Evolutionary conservation across 2,888 invertebrate genomes (phyloP), one percentile per base, ranked within the genome.

Genomic region (Heteromurus nitidus): DNA sequence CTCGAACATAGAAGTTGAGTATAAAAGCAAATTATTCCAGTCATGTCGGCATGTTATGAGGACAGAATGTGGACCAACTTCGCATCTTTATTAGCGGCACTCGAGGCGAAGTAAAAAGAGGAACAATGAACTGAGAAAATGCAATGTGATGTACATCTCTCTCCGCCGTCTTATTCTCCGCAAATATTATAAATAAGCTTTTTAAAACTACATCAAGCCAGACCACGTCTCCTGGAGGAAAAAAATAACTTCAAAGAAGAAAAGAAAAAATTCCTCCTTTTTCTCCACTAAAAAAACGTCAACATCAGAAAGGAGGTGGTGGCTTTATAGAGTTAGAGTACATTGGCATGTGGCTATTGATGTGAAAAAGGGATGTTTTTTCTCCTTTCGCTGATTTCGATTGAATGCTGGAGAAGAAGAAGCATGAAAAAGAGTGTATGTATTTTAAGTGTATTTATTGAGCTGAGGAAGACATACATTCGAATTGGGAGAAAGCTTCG

Each of bases 31-130:
- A 55, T 13, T 11, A 70, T 70, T 70, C 69, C 62, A 58, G 62
- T 62, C 72, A 72, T 72, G 72, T 72, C 60, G 60, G 30, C 30
- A 22, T 62, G 30, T 62, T 62, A 36, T 62, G 62, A 31, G 30
- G n/a, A 24, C 30, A 11, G 62, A 62, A 64, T 22, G 31, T 64
- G 64, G 20, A 26, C 65, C 64, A 64, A 20, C 50, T 67, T 50
- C 67, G 67, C 67, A 67, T 47, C 50, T 67, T 50, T 67, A 68
- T 68, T 55, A 55, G 55, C n/a, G 47, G 3, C 47, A 16, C 26
- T 55, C 55, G 26, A 16, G n/a, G n/a, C 44, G n/a, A 44, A n/a
- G 44, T 44, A 44, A n/a, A 44, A n/a, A n/a, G 13, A 5, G 26
- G 55, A 55, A 55, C 55, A 55, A 55, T 55, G 55, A 55, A 55